Conservation (phyloP, 2,113 vertebrate genomes). For the Sisor rabdophorus region DNA sequence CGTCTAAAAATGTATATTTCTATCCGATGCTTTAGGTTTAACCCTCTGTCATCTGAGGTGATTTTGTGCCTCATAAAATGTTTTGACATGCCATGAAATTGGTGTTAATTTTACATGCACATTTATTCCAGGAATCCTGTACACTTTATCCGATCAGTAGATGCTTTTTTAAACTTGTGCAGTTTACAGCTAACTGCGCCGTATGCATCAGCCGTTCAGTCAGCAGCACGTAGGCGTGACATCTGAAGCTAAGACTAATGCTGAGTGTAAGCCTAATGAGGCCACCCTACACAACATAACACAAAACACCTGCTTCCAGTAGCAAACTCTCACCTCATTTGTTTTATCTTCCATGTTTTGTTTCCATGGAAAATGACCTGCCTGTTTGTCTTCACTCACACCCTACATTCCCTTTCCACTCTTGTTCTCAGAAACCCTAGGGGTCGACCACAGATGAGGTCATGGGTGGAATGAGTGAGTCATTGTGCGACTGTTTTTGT, state of each 20-base stretch:
- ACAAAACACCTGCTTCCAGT: constrained; percentile 43
- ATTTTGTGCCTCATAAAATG: too few relatives aligned
- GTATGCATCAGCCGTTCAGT: too few relatives aligned
- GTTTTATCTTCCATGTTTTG: constrained; percentile 41
- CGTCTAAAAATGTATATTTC: too few relatives aligned
- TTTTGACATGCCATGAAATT: too few relatives aligned
- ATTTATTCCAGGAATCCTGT: too few relatives aligned
- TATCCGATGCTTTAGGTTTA: too few relatives aligned
- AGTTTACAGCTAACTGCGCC: too few relatives aligned
- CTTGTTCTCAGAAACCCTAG: constrained; percentile 41
- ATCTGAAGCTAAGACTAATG: constrained; percentile 2
- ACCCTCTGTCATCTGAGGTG: too few relatives aligned
- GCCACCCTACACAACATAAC: constrained; percentile 23
- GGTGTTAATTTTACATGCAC: too few relatives aligned
- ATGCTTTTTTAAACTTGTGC: too few relatives aligned
- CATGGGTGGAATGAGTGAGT: constrained; percentile 48
- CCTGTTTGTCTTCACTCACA: constrained; percentile 33
- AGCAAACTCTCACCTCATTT: constrained; percentile 13
- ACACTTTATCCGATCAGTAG: too few relatives aligned
- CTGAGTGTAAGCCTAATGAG: constrained; percentile 4
- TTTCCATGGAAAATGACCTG: constrained; percentile 22
- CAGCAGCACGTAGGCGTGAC: too few relatives aligned
- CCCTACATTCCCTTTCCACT: constrained; percentile 29
- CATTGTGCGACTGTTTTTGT: constrained; percentile 29
- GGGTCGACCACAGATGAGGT: constrained; percentile 34